A percentile compares a stretch with the other conserved stretches of the same genome.
Evolutionary conservation across 2,113 vertebrate species (phyloP).

Genomic region (Dasyurus viverrinus): DNA sequence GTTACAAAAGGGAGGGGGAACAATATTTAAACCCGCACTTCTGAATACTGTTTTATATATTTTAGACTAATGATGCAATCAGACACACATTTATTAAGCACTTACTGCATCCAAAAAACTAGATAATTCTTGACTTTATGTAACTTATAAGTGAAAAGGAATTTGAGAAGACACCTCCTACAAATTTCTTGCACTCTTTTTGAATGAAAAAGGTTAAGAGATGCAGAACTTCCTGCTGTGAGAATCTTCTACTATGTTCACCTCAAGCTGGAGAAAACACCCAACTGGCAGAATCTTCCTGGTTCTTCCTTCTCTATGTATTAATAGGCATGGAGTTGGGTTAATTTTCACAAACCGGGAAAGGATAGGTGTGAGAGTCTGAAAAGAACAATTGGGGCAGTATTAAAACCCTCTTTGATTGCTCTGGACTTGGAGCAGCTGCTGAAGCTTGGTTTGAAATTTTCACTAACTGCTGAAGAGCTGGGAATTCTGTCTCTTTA

Average conservation of each 20-base stretch:
- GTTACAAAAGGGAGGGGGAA: not conserved
- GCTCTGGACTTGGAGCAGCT: constrained; percentile 30
- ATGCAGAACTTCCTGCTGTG: not conserved
- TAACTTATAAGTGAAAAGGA: not conserved
- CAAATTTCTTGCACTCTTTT: not conserved
- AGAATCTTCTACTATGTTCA: not conserved
- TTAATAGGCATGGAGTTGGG: not conserved
- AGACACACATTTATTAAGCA: not conserved
- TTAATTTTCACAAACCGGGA: not conserved
- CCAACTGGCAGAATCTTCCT: not conserved
- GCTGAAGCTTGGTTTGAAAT: constrained; percentile 33
- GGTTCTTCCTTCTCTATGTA: not conserved
- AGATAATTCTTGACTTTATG: not conserved
- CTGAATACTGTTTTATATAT: accelerated
- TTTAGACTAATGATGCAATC: not conserved
- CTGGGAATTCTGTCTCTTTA: constrained; percentile 12
- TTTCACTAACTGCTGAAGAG: constrained; percentile 62
- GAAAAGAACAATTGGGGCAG: constrained; percentile 33
- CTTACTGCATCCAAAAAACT: not conserved
- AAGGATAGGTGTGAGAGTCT: not conserved
- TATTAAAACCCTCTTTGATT: constrained; percentile 40
- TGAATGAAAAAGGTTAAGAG: not conserved
- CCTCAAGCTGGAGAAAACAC: not conserved
- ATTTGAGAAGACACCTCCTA: not conserved
- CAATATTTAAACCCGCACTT: not conserved